Evolutionary conservation across 2,797 vertebrate genomes (phyloP).

Genomic region (Semotilus atromaculatus): DNA sequence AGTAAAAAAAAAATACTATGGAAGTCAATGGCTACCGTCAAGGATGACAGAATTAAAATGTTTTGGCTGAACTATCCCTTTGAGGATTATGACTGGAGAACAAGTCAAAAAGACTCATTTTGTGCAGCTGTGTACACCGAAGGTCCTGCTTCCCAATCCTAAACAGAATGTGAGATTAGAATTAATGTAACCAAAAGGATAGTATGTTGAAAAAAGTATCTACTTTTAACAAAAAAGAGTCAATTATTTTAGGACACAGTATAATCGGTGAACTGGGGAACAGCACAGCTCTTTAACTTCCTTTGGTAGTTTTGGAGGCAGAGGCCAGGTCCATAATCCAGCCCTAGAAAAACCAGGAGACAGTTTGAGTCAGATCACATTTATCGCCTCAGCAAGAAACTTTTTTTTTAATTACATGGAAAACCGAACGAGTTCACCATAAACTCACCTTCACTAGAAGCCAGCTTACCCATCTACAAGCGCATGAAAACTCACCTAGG

Average conservation of each 20-base stretch:
- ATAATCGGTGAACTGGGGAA: not conserved
- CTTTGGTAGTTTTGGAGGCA: not conserved
- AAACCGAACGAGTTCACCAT: not conserved
- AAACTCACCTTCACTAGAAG: not conserved
- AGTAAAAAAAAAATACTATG: too few relatives aligned
- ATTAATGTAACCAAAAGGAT: not conserved
- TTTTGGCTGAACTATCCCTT: too few relatives aligned
- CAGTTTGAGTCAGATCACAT: constrained; percentile 68
- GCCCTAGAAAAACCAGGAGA: constrained; percentile 67
- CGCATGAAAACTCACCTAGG: not conserved
- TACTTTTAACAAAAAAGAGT: not conserved
- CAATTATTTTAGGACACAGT: not conserved
- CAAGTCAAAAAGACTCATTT: not conserved
- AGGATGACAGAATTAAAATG: too few relatives aligned
- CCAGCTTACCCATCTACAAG: not conserved
- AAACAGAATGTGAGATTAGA: not conserved
- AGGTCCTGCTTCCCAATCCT: not conserved
- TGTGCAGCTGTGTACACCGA: not conserved
- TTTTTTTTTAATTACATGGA: too few relatives aligned
- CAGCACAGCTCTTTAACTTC: not conserved
- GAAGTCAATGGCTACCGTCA: too few relatives aligned
- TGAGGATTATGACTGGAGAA: not conserved
- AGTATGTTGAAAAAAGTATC: not conserved
- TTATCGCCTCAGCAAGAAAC: constrained; percentile 51
- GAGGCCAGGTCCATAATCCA: not conserved